Conservation (phyloP, 2,888 invertebrate genomes). For the Drosophila macrospina region DNA sequence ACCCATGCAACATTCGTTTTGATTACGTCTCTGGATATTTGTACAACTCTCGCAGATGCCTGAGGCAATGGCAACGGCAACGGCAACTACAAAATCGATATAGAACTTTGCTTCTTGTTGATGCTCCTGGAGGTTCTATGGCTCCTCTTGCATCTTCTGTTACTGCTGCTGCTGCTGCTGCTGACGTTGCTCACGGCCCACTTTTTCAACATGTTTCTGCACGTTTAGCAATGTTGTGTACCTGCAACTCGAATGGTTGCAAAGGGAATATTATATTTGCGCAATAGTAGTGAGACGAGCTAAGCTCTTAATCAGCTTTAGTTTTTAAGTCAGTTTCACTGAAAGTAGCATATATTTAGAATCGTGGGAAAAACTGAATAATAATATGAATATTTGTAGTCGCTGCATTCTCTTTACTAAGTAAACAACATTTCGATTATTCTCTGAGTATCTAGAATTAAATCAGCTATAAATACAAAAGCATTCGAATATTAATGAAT, state of each 20-base stretch:
- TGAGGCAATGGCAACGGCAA: constrained; percentile 28
- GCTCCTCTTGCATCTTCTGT: no score
- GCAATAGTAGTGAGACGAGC: constrained; percentile 17
- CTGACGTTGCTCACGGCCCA: constrained; percentile 18
- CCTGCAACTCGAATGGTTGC: constrained; percentile 2
- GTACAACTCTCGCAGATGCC: constrained; percentile 30
- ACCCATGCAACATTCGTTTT: constrained; percentile 58
- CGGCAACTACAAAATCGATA: constrained; percentile 50
- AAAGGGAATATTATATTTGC: constrained; percentile 34
- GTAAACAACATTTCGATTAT: no score
- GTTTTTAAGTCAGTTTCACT: constrained; percentile 2
- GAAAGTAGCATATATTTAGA: neutral
- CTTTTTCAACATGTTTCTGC: constrained; percentile 42
- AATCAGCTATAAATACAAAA: no score
- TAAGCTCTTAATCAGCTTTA: constrained; percentile 51
- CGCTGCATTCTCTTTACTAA: no score
- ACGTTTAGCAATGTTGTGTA: constrained; percentile 32
- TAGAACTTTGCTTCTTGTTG: constrained; percentile 42
- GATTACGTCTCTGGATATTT: constrained; percentile 55
- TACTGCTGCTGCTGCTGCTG: constrained; percentile 10
- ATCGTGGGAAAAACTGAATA: neutral
- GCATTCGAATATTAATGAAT: no score
- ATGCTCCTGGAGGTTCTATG: no score
- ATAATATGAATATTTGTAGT: neutral
- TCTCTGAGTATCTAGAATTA: no score